Base-by-base conservation (phyloP, 2,888 invertebrate genomes). In the Eudemis profundana region DNA sequence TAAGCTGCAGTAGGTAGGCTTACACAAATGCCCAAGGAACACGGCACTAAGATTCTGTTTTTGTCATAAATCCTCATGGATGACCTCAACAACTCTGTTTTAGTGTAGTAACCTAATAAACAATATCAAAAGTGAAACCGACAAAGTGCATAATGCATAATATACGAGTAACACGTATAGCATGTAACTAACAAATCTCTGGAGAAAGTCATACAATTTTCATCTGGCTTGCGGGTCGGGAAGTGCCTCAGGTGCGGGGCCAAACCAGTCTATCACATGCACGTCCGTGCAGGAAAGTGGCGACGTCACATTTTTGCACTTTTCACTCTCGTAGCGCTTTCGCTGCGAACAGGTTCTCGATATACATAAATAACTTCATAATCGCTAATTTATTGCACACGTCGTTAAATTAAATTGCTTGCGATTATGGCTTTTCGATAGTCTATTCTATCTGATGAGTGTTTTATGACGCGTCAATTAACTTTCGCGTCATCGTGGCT, bases 291-390 rank as follows among this genome's bases (percentile, higher is more conserved):
- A 86, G 78, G 85, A 90, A 90, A 90, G 89, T 82, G 74, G 83
- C 73, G 76, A 70, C 74, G 81, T 79, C 71, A 73, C 85, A 86
- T 87, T 88, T 86, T 85, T 84, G 81, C 74, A 67, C 77, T 82
- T 87, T 84, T 84, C 87, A 81, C 86, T 84, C 74, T 77, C 73
- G 70, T 67, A 59, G 40, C 73, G 78, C 89, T 89, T 90, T 90
- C 89, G 80, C 87, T 79, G 57, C 33, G 17, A 59, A 66, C 33
- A n/a, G 61, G 60, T 65, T 59, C 19, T 61, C 29, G 47, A 46
- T 49, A 50, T 66, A 46, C 38, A 61, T 68, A 29, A 57, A 59
- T 54, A 60, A 47, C 56, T 54, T 50, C 14, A 56, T 49, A 56
- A 68, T 64, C 68, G 27, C 23, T 63, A 59, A 62, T 60, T 29